Base-by-base conservation (phyloP, 2,888 invertebrate species). In the Agrochola lychnidis region DNA sequence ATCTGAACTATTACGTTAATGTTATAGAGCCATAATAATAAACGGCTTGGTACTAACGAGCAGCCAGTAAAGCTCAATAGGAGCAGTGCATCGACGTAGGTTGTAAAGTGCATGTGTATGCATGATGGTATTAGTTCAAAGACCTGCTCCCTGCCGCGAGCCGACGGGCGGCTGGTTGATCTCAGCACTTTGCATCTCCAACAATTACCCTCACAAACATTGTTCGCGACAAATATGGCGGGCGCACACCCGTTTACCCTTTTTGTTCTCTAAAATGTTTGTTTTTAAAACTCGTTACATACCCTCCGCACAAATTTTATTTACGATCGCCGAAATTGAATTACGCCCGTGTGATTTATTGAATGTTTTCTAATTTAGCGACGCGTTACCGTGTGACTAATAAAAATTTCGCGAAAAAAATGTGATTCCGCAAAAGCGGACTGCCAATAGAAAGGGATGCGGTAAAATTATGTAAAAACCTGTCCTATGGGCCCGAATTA, bases 381-480 rank as follows among this genome's bases (percentile, higher is more conserved):
- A 84, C 89, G 86, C 88, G 91, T 85, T 89, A 90, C 90, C 88
- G 90, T 91, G 93, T 89, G 93, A 94, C 93, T 92, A 89, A 93
- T 91, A 93, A 92, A 92, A 92, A 90, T 84, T 76, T 76, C 63
- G 73, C 56, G 56, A 89, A 90, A 90, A 83, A 92, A 93, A 92
- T 90, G 91, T 91, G 92, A 92, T 92, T 92, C 87, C 64, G 89
- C 69, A 89, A 85, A 90, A 91, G 90, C 59, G 79, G 88, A 88
- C 90, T 89, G 89, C 90, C 89, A 91, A 93, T 93, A 93, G 92
- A 94, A 94, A 94, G 92, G 94, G 93, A 94, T 93, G 93, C 91
- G 91, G 93, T 90, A 92, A 95, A 95, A 95, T 96, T 96, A 96
- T 96, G 96, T 95, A 94, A 96, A 95, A 96, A 95, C 95, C 95